Conservation (phyloP, 2,113 vertebrate species). For the Odontophorus gujanensis region DNA sequence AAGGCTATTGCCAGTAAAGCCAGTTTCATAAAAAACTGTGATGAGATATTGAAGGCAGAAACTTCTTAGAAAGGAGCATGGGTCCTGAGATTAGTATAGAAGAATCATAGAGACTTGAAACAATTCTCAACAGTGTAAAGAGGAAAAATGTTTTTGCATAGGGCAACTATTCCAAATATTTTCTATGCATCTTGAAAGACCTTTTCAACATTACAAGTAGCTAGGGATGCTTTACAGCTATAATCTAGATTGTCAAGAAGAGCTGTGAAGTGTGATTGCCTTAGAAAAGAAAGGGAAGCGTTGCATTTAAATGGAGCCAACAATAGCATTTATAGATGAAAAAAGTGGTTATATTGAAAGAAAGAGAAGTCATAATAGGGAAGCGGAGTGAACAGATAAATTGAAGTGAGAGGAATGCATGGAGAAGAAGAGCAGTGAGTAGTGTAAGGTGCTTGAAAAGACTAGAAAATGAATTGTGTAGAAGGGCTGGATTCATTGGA, state of each 20-base stretch:
- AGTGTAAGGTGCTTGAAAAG: background rate
- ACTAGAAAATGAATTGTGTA: background rate
- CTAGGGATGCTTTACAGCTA: background rate
- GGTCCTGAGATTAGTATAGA: background rate
- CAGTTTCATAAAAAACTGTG: background rate
- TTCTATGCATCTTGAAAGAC: background rate
- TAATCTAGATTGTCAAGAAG: background rate
- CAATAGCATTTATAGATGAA: background rate
- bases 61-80: background rate
- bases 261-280: background rate
- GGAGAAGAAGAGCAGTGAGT: background rate
- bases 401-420: background rate
- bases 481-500: background rate
- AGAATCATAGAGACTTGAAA: background rate
- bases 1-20: background rate
- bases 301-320: background rate
- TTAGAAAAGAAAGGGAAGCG: background rate
- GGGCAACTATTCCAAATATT: background rate
- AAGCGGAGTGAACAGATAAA: background rate
- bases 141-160: background rate
- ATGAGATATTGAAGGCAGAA: background rate
- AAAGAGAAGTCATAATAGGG: background rate
- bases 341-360: background rate
- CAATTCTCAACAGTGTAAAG: background rate
- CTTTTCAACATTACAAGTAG: background rate